Evolutionary conservation across 2,113 vertebrate species (phyloP).

Genomic region (Platysteira castanea): DNA sequence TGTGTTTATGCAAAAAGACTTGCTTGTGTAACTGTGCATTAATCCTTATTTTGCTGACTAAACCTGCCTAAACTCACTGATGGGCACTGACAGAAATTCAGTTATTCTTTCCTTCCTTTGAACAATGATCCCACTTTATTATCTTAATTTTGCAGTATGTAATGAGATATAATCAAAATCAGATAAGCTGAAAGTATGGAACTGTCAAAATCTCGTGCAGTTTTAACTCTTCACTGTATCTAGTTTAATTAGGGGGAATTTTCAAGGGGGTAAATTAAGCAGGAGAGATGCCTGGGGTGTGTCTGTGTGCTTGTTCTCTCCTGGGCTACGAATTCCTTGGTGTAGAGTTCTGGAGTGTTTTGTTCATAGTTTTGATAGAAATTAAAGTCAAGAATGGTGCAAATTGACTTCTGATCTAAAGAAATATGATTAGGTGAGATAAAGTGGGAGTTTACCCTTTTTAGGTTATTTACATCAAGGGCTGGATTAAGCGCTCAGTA

Average conservation of each 20-base stretch:
- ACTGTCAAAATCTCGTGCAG: background rate
- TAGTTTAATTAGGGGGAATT: background rate
- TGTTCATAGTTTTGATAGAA: background rate
- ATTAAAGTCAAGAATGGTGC: background rate
- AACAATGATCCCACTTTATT: background rate
- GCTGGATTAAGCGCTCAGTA: background rate
- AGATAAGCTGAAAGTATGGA: background rate
- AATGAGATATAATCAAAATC: slow-evolving; percentile 10
- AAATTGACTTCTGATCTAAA: background rate
- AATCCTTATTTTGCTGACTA: slow-evolving; percentile 41
- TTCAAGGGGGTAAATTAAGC: background rate
- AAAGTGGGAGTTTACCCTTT: background rate
- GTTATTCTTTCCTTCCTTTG: background rate
- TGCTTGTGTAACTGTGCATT: slow-evolving; percentile 42
- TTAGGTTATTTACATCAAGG: background rate
- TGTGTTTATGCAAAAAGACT: slow-evolving; percentile 33
- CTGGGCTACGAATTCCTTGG: background rate
- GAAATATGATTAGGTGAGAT: background rate
- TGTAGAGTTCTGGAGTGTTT: background rate
- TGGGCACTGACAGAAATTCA: slow-evolving; percentile 6
- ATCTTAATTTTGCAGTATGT: background rate
- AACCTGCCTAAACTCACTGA: background rate
- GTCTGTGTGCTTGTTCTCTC: background rate
- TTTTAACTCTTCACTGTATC: slow-evolving; percentile 1
- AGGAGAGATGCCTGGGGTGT: background rate